Conservation (phyloP, 2,888 invertebrate species). For the Harpalus rubripes region DNA sequence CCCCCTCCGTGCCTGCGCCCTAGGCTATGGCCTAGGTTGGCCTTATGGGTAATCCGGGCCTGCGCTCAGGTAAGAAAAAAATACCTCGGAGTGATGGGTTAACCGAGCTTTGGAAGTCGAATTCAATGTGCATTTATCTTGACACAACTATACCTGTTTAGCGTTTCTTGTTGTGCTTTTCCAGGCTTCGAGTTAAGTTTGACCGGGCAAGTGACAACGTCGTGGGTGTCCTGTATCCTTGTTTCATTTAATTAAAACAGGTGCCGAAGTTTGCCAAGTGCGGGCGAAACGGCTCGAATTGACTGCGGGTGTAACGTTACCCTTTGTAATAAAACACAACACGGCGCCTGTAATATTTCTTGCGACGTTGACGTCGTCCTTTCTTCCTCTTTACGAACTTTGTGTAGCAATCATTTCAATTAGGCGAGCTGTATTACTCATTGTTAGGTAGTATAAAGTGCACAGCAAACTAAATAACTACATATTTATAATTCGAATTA, state of each 20-base stretch:
- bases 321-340: slow-evolving; percentile 20
- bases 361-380: background rate
- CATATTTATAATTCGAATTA: background rate
- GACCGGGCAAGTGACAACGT: background rate
- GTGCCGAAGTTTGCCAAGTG: background rate
- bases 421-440: background rate
- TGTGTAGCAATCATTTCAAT: slow-evolving; percentile 1
- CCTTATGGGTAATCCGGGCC: too few species aligned
- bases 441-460: background rate
- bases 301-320: slow-evolving; percentile 9
- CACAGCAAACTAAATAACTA: background rate
- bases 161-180: background rate
- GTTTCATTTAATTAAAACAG: slow-evolving; percentile 20
- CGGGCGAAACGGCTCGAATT: background rate
- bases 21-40: too few species aligned
- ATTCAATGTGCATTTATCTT: too few species aligned
- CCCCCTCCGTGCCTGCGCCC: too few species aligned
- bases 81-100: too few species aligned
- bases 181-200: background rate
- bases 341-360: slow-evolving; percentile 1
- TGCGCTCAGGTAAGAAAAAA: too few species aligned
- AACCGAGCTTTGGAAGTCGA: too few species aligned
- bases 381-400: background rate
- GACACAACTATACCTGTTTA: background rate
- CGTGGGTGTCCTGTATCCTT: slow-evolving; percentile 14